These are phyloP conservation scores for Altica lythri DNA, from an alignment of 2,888 invertebrate species.

Conservation along the genomic window DNA sequence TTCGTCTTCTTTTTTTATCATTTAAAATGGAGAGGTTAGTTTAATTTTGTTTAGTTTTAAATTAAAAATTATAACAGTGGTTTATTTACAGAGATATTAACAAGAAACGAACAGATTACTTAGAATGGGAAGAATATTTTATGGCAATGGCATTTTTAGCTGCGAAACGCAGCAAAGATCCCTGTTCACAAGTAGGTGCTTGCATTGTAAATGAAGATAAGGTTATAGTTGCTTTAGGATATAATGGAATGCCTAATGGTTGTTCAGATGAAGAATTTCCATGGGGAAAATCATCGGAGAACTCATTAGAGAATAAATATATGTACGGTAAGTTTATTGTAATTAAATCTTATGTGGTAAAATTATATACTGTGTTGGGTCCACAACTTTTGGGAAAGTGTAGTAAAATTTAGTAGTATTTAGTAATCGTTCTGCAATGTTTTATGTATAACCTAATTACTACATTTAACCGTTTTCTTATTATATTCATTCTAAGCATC, in stretches of 20 bases:
- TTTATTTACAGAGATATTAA: background rate
- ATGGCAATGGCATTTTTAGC: slow-evolving; percentile 92
- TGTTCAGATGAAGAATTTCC: slow-evolving; percentile 89
- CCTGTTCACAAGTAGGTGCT: slow-evolving; percentile 90
- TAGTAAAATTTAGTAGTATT: too few relatives aligned
- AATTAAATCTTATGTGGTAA: too few relatives aligned
- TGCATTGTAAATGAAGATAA: slow-evolving; percentile 88
- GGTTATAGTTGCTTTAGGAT: slow-evolving; percentile 90
- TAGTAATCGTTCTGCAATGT: too few relatives aligned
- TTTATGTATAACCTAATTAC: too few relatives aligned
- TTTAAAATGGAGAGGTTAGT: background rate
- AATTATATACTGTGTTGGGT: too few relatives aligned
- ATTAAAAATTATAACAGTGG: too few relatives aligned
- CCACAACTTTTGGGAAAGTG: too few relatives aligned
- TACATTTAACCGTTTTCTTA: too few relatives aligned
- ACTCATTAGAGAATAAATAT: slow-evolving; percentile 75
- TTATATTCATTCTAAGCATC: too few relatives aligned
- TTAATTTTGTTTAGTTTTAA: background rate
- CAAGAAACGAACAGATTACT: slow-evolving; percentile 61
- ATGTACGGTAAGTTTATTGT: slow-evolving; percentile 81
- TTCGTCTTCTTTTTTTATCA: too few relatives aligned
- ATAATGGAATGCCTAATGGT: slow-evolving; percentile 95
- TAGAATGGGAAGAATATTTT: slow-evolving; percentile 93
- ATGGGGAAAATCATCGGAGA: slow-evolving; percentile 74
- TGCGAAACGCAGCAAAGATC: slow-evolving; percentile 94